phyloP scores from a whole-genome alignment of 2,888 invertebrate species.

The Ceramica pisi region DNA sequence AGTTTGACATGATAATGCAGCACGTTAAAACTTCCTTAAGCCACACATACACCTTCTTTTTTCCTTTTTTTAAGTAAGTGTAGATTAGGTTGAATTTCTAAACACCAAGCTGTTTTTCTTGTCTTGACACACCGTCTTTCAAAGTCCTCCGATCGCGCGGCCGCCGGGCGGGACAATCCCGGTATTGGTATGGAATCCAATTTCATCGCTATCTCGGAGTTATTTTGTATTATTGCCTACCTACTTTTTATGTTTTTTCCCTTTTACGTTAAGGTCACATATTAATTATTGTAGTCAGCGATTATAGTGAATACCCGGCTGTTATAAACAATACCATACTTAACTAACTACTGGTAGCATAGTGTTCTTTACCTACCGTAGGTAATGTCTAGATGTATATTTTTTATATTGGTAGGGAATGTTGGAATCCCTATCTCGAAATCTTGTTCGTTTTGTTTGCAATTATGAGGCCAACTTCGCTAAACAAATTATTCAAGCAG shows the following conservation, averaged over 20 bases:
- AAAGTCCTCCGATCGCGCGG: background rate
- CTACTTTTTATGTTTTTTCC: slow-evolving; percentile 42
- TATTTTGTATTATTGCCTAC: slow-evolving; percentile 11
- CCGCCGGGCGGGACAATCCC: background rate
- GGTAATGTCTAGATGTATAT: background rate
- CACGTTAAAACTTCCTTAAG: no score
- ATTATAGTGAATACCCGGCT: slow-evolving; percentile 31
- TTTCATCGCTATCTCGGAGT: slow-evolving; percentile 3
- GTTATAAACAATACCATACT: background rate
- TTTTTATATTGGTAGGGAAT: background rate
- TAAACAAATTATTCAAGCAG: no score
- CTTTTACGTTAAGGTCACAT: slow-evolving; percentile 30
- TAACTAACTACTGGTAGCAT: background rate
- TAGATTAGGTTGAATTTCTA: no score
- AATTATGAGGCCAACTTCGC: no score
- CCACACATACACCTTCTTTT: no score
- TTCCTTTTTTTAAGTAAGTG: no score
- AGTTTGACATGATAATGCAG: no score
- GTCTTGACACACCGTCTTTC: no score
- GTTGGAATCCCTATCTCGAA: background rate
- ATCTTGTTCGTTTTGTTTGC: background rate
- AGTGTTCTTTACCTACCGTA: background rate
- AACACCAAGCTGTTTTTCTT: no score
- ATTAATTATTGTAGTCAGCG: background rate
- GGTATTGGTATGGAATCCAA: background rate